Evolutionary conservation across 2,797 vertebrate species (phyloP), one percentile per base, ranked within the genome.

Genomic region (Glyptemys insculpta): DNA sequence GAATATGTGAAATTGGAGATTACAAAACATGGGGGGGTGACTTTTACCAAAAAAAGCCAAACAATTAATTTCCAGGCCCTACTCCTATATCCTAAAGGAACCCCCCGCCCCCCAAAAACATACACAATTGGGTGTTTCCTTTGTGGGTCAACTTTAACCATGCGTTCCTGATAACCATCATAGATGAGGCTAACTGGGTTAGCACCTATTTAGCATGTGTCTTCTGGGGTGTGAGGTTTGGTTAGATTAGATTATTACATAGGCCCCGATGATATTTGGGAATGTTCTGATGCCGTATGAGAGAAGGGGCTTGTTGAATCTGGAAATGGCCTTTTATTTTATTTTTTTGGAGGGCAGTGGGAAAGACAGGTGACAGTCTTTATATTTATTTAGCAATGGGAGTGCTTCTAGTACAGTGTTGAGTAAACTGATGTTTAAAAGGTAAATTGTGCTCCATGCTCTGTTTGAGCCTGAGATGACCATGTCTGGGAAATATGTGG

Each of bases 1-100:
- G 34, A 1, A 16, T 3, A 1, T 2, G 2, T 31, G 6, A n/a
- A 1, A 5, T 31, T n/a, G 4, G 11, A 49, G 72, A 59, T 49
- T 6, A 37, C 0, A 23, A 59, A 57, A 84, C 25, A 4, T 3
- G 78, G 6, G 12, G 0, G 34, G 50, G 52, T 29, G 74, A 12
- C 2, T 10, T 25, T 9, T 37, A 23, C n/a, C 5, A 21, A 68
- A 68, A 65, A 41, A 34, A 3, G 3, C 16, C 62, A 15, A 19
- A 21, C 65, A 68, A 19, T 68, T n/a, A 5, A 21, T 68, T 37
- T 68, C 65, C n/a, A 68, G 65, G n/a, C 19, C n/a, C 65, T 68
- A 11, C 9, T 68, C n/a, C n/a, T 37, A n/a, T n/a, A n/a, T n/a
- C 62, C 8, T 68, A 5, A 68, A 68, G 65, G 65, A 23, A 23